Evolutionary conservation across 2,888 invertebrate genomes (phyloP), one percentile per base, ranked within the genome.

Genomic region (Crematogaster levior): DNA sequence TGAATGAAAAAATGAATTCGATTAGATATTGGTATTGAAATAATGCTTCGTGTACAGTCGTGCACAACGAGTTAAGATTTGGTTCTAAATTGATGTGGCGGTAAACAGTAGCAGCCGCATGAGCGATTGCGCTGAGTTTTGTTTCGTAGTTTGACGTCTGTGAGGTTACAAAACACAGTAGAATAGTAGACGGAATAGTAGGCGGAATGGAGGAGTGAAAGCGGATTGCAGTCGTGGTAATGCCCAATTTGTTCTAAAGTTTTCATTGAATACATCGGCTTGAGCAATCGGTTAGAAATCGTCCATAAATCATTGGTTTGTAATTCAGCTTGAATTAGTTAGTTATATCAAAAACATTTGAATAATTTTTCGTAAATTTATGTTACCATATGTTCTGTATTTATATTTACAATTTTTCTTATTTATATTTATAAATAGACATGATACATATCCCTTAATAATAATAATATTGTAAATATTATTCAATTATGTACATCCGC

Each of bases 61-160:
- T 82, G 85, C 73, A 75, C 72, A 68, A 63, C 60, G 56, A 34
- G 56, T 70, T 74, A 79, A 79, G 77, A 79, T 79, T 79, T 18
- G 34, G 18, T 43, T 70, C 30, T 18, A 70, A 56, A 79, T 79
- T 70, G 70, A 79, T 70, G 77, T 34, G 34, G 56, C 34, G 70
- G 43, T 68, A 68, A 53, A 70, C 77, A 21, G 56, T 24, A 46
- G 56, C 70, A 12, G 70, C 70, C 77, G 70, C 77, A 58, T 79
- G 77, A 79, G 56, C 34, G 77, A 79, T 79, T 79, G 70, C 43
- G 30, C 70, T 2, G 70, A 79, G 77, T 79, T 79, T 70, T 70
- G 77, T 70, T 79, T 70, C 34, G 70, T 34, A 70, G 70, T 79
- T 79, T 34, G n/a, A 40, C 51, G 40, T 75, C 53, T 30, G 77